Base-by-base conservation (phyloP, 2,888 invertebrate species). In the Ochropleura plecta region DNA sequence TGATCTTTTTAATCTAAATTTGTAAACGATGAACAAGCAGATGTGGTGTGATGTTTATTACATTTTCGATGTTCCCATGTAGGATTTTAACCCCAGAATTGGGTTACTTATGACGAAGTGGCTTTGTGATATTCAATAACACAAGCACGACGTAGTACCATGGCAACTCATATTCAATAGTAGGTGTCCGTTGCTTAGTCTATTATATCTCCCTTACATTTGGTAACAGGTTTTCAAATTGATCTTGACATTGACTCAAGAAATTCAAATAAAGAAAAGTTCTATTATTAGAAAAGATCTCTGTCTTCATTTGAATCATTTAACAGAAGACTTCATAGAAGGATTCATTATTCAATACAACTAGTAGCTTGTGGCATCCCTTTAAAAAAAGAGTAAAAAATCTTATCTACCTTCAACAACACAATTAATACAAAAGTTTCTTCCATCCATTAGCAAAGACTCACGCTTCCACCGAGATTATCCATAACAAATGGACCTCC, bases 51-150 rank as follows among this genome's bases (percentile, higher is more conserved):
- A 48, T 90, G 88, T 86, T 86, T 88, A 83, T 83, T 72, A 78
- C 71, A 84, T 83, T 85, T 85, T 73, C 79, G 70, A 78, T 68
- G 80, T 91, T 91, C 90, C 87, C 91, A 90, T 89, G 88, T 73
- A 60, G 49, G 71, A 70, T 78, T 83, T 76, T 49, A 62, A 73
- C 73, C 73, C 66, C 70, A 69, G 64, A 79, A 79, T 84, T 82
- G 46, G 73, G 62, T 82, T 70, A 69, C 57, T 20, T 48, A 59
- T 59, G 10, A 42, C 18, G 18, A 57, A 78, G 12, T 49, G 14
- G 16, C n/a, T 40, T 18, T 55, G 60, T 57, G 67, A 53, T 3
- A 48, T 75, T 65, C 16, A 0, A 59, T 51, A 20, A 64, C n/a
- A 18, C 2, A 6, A 14, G 20, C 0, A 60, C 2, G 5, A 9